A percentile compares a stretch with the other conserved stretches of the same genome.
phyloP scores from a whole-genome alignment of 2,888 invertebrate genomes.

The Troides aeacus region DNA sequence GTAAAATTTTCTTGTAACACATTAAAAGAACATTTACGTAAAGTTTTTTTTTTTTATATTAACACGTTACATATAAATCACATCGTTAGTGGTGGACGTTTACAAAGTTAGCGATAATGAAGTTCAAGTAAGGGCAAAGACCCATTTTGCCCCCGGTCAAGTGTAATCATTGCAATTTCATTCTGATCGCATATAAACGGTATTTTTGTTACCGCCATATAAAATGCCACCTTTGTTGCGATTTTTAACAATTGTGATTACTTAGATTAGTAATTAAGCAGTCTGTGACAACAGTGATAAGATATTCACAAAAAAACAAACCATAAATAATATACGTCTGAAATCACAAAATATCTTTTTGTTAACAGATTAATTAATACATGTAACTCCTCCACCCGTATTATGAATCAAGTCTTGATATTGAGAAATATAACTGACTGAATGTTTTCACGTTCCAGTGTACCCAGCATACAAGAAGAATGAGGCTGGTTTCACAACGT shows the following conservation, averaged over 20 bases:
- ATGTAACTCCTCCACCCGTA: too few species aligned
- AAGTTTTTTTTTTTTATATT: background rate
- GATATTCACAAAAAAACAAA: too few species aligned
- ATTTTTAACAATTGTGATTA: too few species aligned
- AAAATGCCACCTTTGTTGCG: background rate
- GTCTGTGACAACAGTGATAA: too few species aligned
- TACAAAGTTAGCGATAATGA: slow-evolving; percentile 33
- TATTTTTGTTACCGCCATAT: slow-evolving; percentile 29
- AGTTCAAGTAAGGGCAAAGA: slow-evolving; percentile 41
- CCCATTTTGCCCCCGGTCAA: slow-evolving; percentile 42
- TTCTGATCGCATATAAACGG: slow-evolving; percentile 33
- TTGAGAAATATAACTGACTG: too few species aligned
- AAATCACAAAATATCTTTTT: too few species aligned
- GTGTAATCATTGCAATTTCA: slow-evolving; percentile 40
- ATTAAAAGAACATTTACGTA: background rate
- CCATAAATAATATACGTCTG: too few species aligned
- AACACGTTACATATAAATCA: slow-evolving; percentile 2
- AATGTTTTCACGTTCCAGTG: slow-evolving; percentile 52
- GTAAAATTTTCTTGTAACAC: too few species aligned
- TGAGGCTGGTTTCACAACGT: slow-evolving; percentile 72
- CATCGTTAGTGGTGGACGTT: slow-evolving; percentile 11
- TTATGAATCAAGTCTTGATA: too few species aligned
- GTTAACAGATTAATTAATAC: too few species aligned
- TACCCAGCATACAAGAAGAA: slow-evolving; percentile 74
- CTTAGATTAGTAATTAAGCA: too few species aligned